Conservation (phyloP, 2,113 vertebrate species). For the Xenopus tropicalis region UCB_Xtro_10.0 CM004445.2:108958001-108958500, state of each 20-base stretch:
- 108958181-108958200: not conserved
- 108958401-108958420: no score
- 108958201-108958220: not conserved
- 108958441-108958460: no score
- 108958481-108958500: no score
- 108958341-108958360: no score
- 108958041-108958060: slow-evolving; percentile 49
- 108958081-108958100: slow-evolving; percentile 65
- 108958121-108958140: slow-evolving; percentile 46
- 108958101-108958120: slow-evolving; percentile 48
- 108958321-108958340: no score
- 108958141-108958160: slow-evolving; percentile 52
- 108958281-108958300: no score
- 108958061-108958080: slow-evolving; percentile 65
- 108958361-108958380: no score
- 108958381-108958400: no score
- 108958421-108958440: no score
- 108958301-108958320: no score
- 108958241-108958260: not conserved
- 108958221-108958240: not conserved
- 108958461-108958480: no score
- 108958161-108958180: not conserved
- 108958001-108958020: not conserved
- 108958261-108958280: not conserved
- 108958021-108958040: not conserved